Percentiles rank a stretch among this genome's conserved stretches.
phyloP scores from a whole-genome alignment of 2,888 invertebrate species.

The Cheiracanthium punctorium region DNA sequence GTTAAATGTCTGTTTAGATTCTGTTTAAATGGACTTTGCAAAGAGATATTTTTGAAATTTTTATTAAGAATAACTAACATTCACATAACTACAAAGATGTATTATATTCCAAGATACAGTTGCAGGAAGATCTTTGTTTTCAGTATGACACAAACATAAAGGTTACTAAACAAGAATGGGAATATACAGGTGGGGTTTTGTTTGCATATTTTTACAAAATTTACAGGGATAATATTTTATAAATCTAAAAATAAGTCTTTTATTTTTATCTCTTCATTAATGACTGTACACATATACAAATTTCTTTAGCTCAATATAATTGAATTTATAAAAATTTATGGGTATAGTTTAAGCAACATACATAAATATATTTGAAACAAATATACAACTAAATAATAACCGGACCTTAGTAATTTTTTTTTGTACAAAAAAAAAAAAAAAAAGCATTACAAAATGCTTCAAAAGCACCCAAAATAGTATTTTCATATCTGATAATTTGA shows the following conservation, averaged over 20 bases:
- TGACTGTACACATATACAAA: not conserved
- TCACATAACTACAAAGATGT: not conserved
- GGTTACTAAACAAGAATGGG: not conserved
- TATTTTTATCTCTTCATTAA: too few species aligned
- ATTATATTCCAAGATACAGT: not conserved
- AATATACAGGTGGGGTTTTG: not conserved
- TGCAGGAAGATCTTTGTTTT: not conserved
- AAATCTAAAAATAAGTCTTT: not conserved
- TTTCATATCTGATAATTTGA: not conserved
- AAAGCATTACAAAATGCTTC: not conserved
- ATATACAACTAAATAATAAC: not conserved
- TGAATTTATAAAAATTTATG: not conserved
- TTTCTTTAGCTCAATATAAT: not conserved
- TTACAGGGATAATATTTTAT: not conserved
- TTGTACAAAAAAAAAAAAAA: not conserved
- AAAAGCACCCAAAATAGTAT: not conserved
- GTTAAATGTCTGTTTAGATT: too few species aligned
- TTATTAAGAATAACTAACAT: conserved; percentile 1
- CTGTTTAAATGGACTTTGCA: too few species aligned
- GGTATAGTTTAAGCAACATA: not conserved
- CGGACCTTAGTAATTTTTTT: not conserved
- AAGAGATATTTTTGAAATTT: not conserved
- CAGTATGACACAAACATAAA: not conserved
- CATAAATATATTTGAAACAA: not conserved
- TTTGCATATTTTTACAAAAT: not conserved